Base-by-base conservation (phyloP, 2,113 vertebrate species). In the Tragelaphus buxtoni region DNA sequence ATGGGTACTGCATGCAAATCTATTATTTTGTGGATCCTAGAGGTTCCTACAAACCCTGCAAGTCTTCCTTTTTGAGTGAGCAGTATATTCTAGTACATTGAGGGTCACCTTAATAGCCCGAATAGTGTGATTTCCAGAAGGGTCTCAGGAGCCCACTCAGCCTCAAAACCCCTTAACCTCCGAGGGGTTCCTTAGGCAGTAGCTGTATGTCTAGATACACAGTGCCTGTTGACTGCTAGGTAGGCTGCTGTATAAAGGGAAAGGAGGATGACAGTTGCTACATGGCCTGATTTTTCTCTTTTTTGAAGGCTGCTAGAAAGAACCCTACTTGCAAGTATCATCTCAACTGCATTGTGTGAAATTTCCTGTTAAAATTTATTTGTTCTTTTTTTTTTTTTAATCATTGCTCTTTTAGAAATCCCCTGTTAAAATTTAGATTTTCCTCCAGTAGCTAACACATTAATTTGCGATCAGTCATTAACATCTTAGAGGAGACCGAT, bases 1-100 rank as follows among this genome's bases (percentile, higher is more conserved):
- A 58, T 94, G 39, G n/a, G 9, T 56, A 39, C 61, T 92, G 14
- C 18, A 84, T 74, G 51, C 65, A 95, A 79, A 92, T 74, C 22
- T 30, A 86, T 95, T 90, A 95, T 84, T 95, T 97, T 80, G n/a
- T 1, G 4, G 90, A 95, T 47, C 16, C 45, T 55, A 82, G 51
- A 95, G 72, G 10, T 92, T 96, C 93, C 45, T 39, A 89, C 5
- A 93, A 92, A 80, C n/a, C 3, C 28, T 58, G 45, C 86, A 83
- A 89, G 55, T 86, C 89, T 88, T 96, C 61, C 22, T 69, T 63
- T 96, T 74, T 30, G 77, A 88, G 45, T 88, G 69, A 86, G 72
- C 3, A n/a, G 22, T 92, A 30, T 95, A 79, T 95, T 82, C 28
- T 10, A 90, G 74, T 60, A 47, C 28, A 55, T 30, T 17, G 3